Evolutionary conservation across 2,888 invertebrate species (phyloP), one percentile per base, ranked within the genome.

Genomic region (Apodemia mormo): DNA sequence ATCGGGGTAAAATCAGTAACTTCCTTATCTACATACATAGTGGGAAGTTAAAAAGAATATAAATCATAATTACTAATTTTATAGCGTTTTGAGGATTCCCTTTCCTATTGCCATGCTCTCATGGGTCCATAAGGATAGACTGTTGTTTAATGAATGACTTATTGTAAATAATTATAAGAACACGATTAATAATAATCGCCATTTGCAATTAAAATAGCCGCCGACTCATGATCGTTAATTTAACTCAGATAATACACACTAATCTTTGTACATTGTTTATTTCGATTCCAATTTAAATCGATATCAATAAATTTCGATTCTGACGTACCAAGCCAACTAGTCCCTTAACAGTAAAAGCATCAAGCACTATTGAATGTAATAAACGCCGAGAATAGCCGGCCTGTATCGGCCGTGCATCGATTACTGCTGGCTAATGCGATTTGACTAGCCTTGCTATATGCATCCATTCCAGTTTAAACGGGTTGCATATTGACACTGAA

Each of bases 361-460:
- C 71, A 69, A 71, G 70, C 68, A 70, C 65, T 73, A 66, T 54
- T 64, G 58, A 70, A 70, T 54, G 67, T 71, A 74, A 72, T 76
- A 74, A 72, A 70, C 67, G 68, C 66, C 61, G 66, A 68, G 70
- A 71, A 73, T 74, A 70, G 72, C 67, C 65, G 45, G 58, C 68
- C 49, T 74, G 75, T 72, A 74, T 69, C 70, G 71, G 66, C 67
- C 49, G 58, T 49, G 71, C 75, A 76, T 75, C 72, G 76, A 74
- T 75, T 78, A 76, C 78, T 73, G 75, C 80, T 72, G 75, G 81
- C 78, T 91, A 90, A 91, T 90, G 85, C 87, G 86, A 90, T 89
- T 89, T 85, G 80, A 78, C 81, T 83, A 79, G 80, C 85, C 82
- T 85, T 82, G 84, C 80, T 79, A 71, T 73, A 78, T 73, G 82